A percentile compares a stretch with the other conserved stretches of the same genome.
phyloP scores from a whole-genome alignment of 1,140 invertebrate genomes.

The Drosophila serrata region DNA sequence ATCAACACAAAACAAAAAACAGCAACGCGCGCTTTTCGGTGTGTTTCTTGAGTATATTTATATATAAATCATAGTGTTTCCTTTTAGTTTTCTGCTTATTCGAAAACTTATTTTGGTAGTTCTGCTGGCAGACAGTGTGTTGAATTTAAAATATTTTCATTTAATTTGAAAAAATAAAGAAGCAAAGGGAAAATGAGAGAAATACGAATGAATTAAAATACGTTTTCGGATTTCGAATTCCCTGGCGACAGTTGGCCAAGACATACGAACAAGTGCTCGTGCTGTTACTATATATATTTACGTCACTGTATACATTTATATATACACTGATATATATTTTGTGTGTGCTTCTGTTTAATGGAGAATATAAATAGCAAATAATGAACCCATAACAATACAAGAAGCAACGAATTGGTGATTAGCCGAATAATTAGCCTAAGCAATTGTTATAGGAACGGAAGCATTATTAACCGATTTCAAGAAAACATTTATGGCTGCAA shows the following conservation, averaged over 20 bases:
- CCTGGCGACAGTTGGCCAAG: conserved; percentile 57
- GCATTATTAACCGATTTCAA: conserved; percentile 10
- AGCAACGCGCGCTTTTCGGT: conserved; percentile 63
- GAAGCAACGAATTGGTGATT: conserved; percentile 33
- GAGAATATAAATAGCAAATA: conserved; percentile 55
- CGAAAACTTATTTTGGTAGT: conserved; percentile 74
- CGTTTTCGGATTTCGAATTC: conserved; percentile 51
- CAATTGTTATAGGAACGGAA: conserved; percentile 36
- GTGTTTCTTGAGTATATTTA: conserved; percentile 46
- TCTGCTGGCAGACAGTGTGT: conserved; percentile 45
- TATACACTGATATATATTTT: not conserved
- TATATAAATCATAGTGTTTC: conserved; percentile 54
- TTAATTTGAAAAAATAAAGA: conserved; percentile 53
- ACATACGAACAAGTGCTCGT: conserved; percentile 43
- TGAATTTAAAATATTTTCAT: conserved; percentile 67
- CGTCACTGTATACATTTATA: not conserved
- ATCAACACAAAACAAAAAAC: conserved; percentile 30
- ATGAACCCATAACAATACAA: conserved; percentile 33
- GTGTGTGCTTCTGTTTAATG: conserved; percentile 36
- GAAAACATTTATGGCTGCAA: conserved; percentile 8
- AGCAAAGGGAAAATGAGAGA: not conserved
- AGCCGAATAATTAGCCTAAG: conserved; percentile 37
- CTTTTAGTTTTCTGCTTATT: conserved; percentile 38
- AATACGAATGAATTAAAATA: conserved; percentile 37
- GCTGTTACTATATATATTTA: conserved; percentile 30